Evolutionary conservation across 2,113 vertebrate species (phyloP), one percentile per base, ranked within the genome.

Genomic region (Amblyornis subalaris): DNA sequence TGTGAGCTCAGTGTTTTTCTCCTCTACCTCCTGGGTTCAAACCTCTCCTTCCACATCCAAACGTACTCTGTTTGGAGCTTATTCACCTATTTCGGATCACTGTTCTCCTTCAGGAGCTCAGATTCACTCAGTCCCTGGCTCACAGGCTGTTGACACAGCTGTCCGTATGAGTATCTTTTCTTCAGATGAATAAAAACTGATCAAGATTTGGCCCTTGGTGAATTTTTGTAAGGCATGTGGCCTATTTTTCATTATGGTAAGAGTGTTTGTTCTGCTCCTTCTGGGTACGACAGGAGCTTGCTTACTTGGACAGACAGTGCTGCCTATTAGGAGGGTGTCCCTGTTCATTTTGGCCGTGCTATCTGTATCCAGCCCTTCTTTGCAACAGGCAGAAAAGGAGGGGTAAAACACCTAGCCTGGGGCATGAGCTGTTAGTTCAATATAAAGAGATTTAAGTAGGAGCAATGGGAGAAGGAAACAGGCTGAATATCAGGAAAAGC

Each of bases 401-500:
- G 38, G 51, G 72, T 85, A 73, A 93, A 93, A 85, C 92, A 88
- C 75, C 92, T 91, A 88, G 78, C 92, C 90, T 2, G 7, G 75
- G 73, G 94, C 53, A 0, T 17, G 31, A 87, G 93, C 72, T 81
- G 72, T 86, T 93, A 78, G 86, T 87, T 92, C 93, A 96, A 89
- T 93, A 94, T 94, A 90, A 93, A 92, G 93, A 92, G 92, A 93
- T 86, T 94, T 94, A 87, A 92, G 96, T 35, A 72, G 86, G 89
- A 95, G 96, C 94, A 89, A 90, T 93, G 94, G 91, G 94, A 95
- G 95, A 96, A 96, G 96, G 96, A 96, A 96, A 81, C 89, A 71
- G 91, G 95, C 94, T 96, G 96, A 96, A 96, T 96, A 96, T 96
- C 96, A 96, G 96, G 96, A 96, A 96, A 96, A 93, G 96, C 91